Evolutionary conservation across 1,140 invertebrate genomes (phyloP), one percentile per base, ranked within the genome.

Genomic region (Meloidogyne hapla): DNA sequence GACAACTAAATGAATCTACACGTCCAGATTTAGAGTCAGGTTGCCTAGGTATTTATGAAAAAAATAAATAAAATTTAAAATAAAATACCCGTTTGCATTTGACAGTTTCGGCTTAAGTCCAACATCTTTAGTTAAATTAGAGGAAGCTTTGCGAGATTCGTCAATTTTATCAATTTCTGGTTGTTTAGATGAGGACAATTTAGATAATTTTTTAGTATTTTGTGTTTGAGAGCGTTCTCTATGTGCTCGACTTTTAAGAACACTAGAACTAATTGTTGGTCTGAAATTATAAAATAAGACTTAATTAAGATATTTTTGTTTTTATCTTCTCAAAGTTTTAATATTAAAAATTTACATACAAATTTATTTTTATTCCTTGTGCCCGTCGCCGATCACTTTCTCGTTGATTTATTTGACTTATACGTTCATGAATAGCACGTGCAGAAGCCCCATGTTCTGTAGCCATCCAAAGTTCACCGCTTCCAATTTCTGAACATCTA

Each of bases 381-480:
- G 61, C 77, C 9, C 70, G 21, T 48, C 77, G 65, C n/a, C 76
- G 63, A 25, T 79, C 76, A 18, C 79, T 81, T n/a, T 79, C 77
- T 5, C 77, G 77, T 33, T 69, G 40, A n/a, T 79, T 79, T 40
- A 79, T 76, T 21, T 40, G 18, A 61, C 74, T 75, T 13, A 79
- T 79, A 21, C 78, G 79, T 25, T 81, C 79, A 38, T 81, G 78
- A 21, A 81, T 78, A 12, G 83, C 18, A 6, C 67, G 67, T 0
- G 79, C 80, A 26, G 79, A 63, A 13, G 74, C 61, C 0, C 79
- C 74, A 28, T 70, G 65, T 42, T 81, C 79, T 5, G 71, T 66
- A 13, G 62, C 65, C 74, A 81, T 74, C 78, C 78, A 81, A 38
- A 81, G 23, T 68, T 81, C 79, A 13, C 79, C 79, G 13, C 28